Evolutionary conservation across 2,888 invertebrate species (phyloP), one percentile per base, ranked within the genome.

Genomic region (Leptopilina drosophilae): DNA sequence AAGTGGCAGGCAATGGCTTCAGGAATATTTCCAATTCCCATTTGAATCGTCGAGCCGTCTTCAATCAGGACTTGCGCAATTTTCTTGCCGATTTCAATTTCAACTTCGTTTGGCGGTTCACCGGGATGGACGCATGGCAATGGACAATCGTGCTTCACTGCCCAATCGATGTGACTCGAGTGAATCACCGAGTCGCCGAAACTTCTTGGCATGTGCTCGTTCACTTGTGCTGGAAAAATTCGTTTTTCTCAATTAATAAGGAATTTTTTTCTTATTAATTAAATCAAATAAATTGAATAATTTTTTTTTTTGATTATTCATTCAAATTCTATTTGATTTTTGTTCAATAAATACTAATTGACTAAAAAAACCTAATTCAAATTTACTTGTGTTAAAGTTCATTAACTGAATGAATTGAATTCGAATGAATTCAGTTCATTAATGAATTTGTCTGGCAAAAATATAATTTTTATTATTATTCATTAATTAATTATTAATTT

Each of bases 1-100:
- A 95, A 89, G 40, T 93, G 92, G 8, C 92, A 91, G 11, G 95
- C 89, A 0, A 94, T 93, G 5, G 94, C 94, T 86, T 95, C 94
- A 0, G 95, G 95, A 84, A 95, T 94, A 79, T 93, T 93, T 14
- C 95, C 95, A 83, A 95, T 94, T 78, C 94, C 94, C 93, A 95
- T 93, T 87, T 95, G 95, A 80, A 95, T 89, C 0, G 95, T 95
- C 12, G 94, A 94, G 40, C 94, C 94, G 88, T 95, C 93, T 64
- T 93, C 93, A 2, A 95, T 93, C 33, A 95, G 87, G 81, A 94
- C 93, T 9, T 94, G 93, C 5, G 94, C 94, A 81, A 95, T 93
- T n/a, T 93, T 91, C 84, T 93, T 92, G 5, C 94, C 95, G 76
- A 95, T 95, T 84, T 92, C 91, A 46, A 89, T 86, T 86, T 95